phyloP scores from a whole-genome alignment of 2,113 vertebrate genomes.

The Naja naja region DNA sequence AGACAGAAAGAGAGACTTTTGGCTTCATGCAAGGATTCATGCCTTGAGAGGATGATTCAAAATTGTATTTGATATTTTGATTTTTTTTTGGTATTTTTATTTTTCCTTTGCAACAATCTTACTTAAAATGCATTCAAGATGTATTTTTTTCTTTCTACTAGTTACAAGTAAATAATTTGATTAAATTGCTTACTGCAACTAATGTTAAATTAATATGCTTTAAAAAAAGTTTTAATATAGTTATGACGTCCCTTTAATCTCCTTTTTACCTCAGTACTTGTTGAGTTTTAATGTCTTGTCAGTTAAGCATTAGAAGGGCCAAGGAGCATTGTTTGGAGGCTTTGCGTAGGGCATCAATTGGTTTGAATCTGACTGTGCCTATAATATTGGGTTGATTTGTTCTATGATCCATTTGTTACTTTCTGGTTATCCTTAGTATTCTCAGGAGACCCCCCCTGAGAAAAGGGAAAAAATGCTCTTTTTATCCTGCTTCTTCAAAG shows the following conservation, averaged over 20 bases:
- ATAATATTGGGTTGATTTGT: not conserved
- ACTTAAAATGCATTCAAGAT: not conserved
- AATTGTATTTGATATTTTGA: not conserved
- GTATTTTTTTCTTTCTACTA: not conserved
- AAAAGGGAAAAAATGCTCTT: not conserved
- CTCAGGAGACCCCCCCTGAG: not conserved
- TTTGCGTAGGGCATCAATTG: not conserved
- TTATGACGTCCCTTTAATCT: not conserved
- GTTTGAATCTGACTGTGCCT: not conserved
- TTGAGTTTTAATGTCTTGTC: not conserved
- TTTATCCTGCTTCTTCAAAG: not conserved
- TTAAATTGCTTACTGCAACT: not conserved
- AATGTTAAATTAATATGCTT: not conserved
- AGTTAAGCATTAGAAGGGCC: not conserved
- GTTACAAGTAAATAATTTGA: not conserved
- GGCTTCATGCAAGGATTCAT: too few relatives aligned
- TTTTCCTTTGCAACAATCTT: not conserved
- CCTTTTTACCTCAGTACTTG: not conserved
- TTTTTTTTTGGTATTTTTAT: not conserved
- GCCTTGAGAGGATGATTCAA: not conserved
- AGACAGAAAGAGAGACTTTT: too few relatives aligned
- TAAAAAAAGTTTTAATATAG: not conserved
- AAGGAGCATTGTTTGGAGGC: not conserved
- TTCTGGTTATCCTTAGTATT: not conserved
- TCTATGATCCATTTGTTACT: not conserved